Conservation (phyloP, 2,888 invertebrate species). For the Apomyelois bistriatella region DNA sequence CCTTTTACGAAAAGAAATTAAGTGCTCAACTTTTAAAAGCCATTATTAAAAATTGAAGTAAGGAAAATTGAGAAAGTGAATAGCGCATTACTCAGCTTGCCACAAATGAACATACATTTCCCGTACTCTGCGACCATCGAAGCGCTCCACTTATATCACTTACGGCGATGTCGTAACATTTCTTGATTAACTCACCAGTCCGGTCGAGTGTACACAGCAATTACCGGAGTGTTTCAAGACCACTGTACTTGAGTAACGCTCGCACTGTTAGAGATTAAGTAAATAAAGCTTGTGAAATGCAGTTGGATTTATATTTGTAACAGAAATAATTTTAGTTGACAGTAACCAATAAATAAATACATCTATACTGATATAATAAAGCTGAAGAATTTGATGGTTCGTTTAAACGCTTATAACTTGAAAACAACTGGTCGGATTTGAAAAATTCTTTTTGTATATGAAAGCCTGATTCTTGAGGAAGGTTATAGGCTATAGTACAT, state of each 20-base stretch:
- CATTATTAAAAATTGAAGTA: too few relatives aligned
- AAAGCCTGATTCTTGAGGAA: too few relatives aligned
- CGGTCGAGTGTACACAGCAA: slow-evolving; percentile 1
- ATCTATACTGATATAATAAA: too few relatives aligned
- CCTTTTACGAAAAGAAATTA: too few relatives aligned
- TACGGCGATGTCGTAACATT: slow-evolving; percentile 27
- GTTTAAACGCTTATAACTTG: too few relatives aligned
- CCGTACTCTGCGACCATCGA: not conserved
- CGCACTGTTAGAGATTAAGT: not conserved
- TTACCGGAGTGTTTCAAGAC: slow-evolving; percentile 4
- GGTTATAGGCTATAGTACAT: too few relatives aligned
- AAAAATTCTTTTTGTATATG: too few relatives aligned
- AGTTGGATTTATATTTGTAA: not conserved
- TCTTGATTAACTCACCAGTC: slow-evolving; percentile 38
- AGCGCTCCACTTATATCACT: slow-evolving; percentile 12
- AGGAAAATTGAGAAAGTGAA: too few relatives aligned
- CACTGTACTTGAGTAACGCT: not conserved
- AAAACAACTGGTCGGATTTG: too few relatives aligned
- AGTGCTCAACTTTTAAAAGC: too few relatives aligned
- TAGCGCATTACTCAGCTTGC: not conserved
- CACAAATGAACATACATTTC: not conserved
- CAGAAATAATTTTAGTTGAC: not conserved
- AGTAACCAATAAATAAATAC: too few relatives aligned
- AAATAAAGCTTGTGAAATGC: not conserved
- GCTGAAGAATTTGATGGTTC: too few relatives aligned